phyloP scores from a whole-genome alignment of 92 coral and sea anemone genomes.

The Heteractis magnifica region DNA sequence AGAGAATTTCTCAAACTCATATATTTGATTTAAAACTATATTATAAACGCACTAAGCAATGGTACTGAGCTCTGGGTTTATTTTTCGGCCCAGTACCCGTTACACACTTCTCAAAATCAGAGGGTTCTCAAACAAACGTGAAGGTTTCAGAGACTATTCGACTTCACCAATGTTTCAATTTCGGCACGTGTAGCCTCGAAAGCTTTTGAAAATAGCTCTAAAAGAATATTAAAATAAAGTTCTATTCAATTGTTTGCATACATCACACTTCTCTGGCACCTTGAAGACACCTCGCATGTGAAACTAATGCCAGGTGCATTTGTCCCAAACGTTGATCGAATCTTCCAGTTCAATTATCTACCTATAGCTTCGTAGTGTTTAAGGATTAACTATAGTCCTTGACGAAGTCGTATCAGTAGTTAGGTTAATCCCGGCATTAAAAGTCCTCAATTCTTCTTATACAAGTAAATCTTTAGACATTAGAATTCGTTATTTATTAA shows the following conservation, averaged over 20 bases:
- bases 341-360: background rate
- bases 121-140: background rate
- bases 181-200: conserved; percentile 25
- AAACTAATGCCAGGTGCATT: conserved; percentile 12
- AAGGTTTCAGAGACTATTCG: background rate
- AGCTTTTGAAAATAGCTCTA: conserved; percentile 19
- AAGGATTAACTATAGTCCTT: conserved; percentile 9
- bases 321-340: conserved; percentile 16
- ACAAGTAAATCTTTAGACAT: background rate
- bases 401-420: conserved; percentile 11
- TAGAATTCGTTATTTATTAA: background rate
- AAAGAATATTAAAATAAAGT: conserved; percentile 23
- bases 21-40: too few species aligned
- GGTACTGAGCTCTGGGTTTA: too few species aligned
- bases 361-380: background rate
- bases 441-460: background rate
- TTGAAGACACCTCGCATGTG: conserved; percentile 4
- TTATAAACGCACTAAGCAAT: too few species aligned
- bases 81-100: too few species aligned
- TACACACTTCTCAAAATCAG: background rate
- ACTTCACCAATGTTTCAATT: background rate
- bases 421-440: background rate
- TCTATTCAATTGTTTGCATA: conserved; percentile 30
- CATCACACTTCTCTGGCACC: conserved; percentile 36
- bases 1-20: too few species aligned